Evolutionary conservation across 2,888 invertebrate species (phyloP).

Genomic region (Himalopsyche japonica): DNA sequence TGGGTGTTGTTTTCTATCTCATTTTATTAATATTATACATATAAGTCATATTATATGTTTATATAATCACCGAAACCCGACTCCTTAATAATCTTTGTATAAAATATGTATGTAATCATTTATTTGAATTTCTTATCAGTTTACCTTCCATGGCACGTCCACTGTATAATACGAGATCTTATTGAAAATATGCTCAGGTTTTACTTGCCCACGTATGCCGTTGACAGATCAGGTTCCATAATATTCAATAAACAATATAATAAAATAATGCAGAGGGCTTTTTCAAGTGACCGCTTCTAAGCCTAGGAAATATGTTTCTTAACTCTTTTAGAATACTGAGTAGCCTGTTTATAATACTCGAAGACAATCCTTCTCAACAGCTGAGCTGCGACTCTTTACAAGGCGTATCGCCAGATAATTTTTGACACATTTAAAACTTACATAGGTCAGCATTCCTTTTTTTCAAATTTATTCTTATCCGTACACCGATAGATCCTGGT

Average conservation of each 20-base stretch:
- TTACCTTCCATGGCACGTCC: background rate
- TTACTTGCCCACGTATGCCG: background rate
- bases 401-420: too few species aligned
- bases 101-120: too few species aligned
- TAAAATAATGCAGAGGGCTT: background rate
- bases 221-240: constrained; percentile 1
- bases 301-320: background rate
- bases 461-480: too few species aligned
- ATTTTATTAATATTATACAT: background rate
- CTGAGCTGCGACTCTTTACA: too few species aligned
- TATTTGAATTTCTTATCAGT: background rate
- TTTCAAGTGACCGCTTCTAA: background rate
- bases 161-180: background rate
- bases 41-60: background rate
- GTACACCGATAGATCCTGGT: too few species aligned
- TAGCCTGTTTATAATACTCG: background rate
- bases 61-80: background rate
- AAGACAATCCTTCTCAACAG: too few species aligned
- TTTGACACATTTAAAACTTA: too few species aligned
- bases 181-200: background rate
- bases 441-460: too few species aligned
- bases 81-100: background rate
- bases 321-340: background rate
- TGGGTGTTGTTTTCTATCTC: too few species aligned
- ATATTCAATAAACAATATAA: constrained; percentile 1